Evolutionary conservation across 1,140 invertebrate species (phyloP), one percentile per base, ranked within the genome.

Genomic region (Anoplolepis gracilipes): DNA sequence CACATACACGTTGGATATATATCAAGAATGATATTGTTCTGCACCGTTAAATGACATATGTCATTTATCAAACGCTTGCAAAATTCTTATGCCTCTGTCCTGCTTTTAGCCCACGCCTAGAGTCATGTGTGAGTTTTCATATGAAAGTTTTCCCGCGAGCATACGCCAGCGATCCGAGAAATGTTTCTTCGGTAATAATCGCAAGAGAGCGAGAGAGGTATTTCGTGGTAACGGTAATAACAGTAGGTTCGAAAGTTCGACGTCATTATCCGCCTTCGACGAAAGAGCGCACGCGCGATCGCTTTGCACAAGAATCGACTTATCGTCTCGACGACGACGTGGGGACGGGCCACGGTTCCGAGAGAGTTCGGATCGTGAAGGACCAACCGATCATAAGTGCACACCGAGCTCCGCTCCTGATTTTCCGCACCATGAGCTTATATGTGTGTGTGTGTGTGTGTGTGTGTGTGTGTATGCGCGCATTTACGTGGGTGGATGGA

Each of bases 201-300:
- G 69, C 22, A 72, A 77, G 81, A 77, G 81, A 78, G 46, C 62
- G 64, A 42, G 81, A 85, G 75, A 85, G 75, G 69, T 82, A 85
- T 87, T 88, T 82, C 86, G 53, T 55, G 42, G 75, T 75, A 81
- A 85, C 81, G 61, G 42, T 76, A 84, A 78, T 69, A 87, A 76
- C 76, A 73, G 79, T 57, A 87, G 79, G 78, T 85, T 85, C 87
- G 85, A 88, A 88, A 88, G 87, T 87, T 88, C 79, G 85, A 88
- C 82, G 78, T 87, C 75, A 88, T 87, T 87, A 84, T 55, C 57
- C 65, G 39, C 57, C 72, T 81, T 87, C 85, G 76, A 75, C 70
- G 85, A 76, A 87, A 87, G 72, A 70, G 72, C 77, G 62, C 78
- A 84, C 72, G 72, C 75, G 73, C 69, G 85, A 84, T 86, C 85